Percentiles rank a stretch among this genome's conserved stretches.
These are phyloP conservation scores for Lampris megalopsis DNA, from an alignment of 2,113 vertebrate genomes.

Conservation along the genomic window DNA sequence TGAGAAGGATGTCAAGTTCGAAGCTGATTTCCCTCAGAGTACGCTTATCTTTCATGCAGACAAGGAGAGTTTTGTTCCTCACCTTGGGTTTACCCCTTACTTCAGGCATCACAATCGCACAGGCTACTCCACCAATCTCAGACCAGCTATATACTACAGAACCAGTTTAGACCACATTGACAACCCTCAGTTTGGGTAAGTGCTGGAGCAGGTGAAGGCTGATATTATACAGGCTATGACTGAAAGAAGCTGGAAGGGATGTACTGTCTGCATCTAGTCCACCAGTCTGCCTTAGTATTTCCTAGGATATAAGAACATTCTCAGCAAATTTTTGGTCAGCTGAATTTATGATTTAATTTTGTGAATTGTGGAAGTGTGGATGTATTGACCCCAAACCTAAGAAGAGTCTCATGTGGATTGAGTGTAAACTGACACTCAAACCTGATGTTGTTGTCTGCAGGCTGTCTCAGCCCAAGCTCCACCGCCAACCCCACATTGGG, in stretches of 20 bases:
- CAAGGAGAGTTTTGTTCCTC: conserved; percentile 25
- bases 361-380: not conserved
- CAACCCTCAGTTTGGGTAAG: conserved; percentile 71
- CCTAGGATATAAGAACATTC: too few species aligned
- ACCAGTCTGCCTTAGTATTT: too few species aligned
- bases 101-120: conserved; percentile 21
- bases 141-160: conserved; percentile 58
- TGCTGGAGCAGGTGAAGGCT: not conserved
- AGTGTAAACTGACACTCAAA: not conserved
- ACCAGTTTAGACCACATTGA: conserved; percentile 51
- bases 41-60: conserved; percentile 4
- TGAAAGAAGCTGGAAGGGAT: too few species aligned
- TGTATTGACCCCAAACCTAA: not conserved
- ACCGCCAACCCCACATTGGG: conserved; percentile 45
- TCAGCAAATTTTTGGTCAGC: too few species aligned
- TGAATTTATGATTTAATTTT: too few species aligned
- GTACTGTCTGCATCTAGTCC: too few species aligned
- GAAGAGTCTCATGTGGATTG: not conserved
- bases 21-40: conserved; percentile 8
- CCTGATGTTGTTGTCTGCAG: conserved; percentile 49
- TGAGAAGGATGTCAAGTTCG: not conserved
- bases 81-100: not conserved
- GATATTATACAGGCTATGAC: not conserved
- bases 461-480: conserved; percentile 56
- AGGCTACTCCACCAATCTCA: conserved; percentile 64